Evolutionary conservation across 2,888 invertebrate genomes (phyloP), one percentile per base, ranked within the genome.

Genomic region (Mesoligia furuncula): DNA sequence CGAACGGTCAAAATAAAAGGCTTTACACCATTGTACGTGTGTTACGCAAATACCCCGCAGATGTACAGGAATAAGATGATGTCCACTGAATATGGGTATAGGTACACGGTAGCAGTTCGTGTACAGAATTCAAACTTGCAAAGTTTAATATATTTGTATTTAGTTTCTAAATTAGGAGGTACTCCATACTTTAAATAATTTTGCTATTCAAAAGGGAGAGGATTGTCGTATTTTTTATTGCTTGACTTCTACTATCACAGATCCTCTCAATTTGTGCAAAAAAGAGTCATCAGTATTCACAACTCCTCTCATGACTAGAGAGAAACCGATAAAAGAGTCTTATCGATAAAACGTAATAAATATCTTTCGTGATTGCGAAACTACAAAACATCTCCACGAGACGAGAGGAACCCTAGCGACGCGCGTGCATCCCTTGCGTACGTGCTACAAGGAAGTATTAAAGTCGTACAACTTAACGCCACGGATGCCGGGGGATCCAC

Each of bases 381-480:
- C 75, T 80, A 73, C 81, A 75, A 81, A 80, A 86, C 79, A 81
- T 84, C 81, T 83, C 62, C n/a, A 11, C 17, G 20, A 68, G 83
- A 51, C 13, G 36, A 27, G 27, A 75, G 79, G 78, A 87, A 84
- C 87, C 88, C 88, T 54, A 87, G 83, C 80, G 76, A 76, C 62
- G 73, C 82, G 80, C 74, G 45, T 7, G 79, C 78, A 75, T 75
- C 88, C 87, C 87, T 80, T 65, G 71, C 88, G 91, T 91, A 93
- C 93, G 93, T 93, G 94, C 93, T 92, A 87, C 93, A 91, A 94
- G 95, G 95, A 96, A 95, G 95, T 95, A 95, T 95, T 96, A 95
- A 94, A 95, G 91, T 93, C 94, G 92, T 93, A 94, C 94, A 94
- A 95, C 93, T 92, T 93, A 95, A 94, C 96, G 95, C 95, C 93